These are phyloP conservation scores for Batillaria attramentaria DNA, from an alignment of 1,140 invertebrate species.

Conservation along the genomic window DNA sequence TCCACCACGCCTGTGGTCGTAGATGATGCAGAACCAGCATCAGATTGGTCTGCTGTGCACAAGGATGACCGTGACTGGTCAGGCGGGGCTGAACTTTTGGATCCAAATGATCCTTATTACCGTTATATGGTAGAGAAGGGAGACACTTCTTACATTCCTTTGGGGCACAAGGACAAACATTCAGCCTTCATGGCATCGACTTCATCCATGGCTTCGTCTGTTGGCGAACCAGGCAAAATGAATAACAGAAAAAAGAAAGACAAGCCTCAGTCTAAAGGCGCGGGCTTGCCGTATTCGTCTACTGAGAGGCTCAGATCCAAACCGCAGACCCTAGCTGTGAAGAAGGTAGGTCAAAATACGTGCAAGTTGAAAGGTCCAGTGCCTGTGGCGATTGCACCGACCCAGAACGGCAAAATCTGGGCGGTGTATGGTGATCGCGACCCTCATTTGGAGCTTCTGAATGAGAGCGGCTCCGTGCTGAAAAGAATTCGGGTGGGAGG, in stretches of 20 bases:
- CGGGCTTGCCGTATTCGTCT: not conserved
- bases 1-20: too few species aligned
- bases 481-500: conserved; percentile 5
- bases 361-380: too few species aligned
- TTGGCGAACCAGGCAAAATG: not conserved
- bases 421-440: conserved; percentile 18
- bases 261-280: not conserved
- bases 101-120: too few species aligned
- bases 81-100: too few species aligned
- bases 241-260: not conserved
- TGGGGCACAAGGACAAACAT: conserved; percentile 4
- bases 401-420: conserved; percentile 14
- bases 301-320: not conserved
- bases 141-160: not conserved
- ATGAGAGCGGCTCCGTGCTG: not conserved
- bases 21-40: too few species aligned
- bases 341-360: not conserved
- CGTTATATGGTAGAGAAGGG: too few species aligned
- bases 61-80: too few species aligned
- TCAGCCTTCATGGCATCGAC: conserved; percentile 9
- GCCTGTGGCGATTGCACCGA: not conserved
- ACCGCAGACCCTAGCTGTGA: not conserved
- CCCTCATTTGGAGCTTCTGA: conserved; percentile 14
- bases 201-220: not conserved
- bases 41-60: too few species aligned